Conservation (phyloP, 1,140 invertebrate species). For the Venturia canescens region DNA sequence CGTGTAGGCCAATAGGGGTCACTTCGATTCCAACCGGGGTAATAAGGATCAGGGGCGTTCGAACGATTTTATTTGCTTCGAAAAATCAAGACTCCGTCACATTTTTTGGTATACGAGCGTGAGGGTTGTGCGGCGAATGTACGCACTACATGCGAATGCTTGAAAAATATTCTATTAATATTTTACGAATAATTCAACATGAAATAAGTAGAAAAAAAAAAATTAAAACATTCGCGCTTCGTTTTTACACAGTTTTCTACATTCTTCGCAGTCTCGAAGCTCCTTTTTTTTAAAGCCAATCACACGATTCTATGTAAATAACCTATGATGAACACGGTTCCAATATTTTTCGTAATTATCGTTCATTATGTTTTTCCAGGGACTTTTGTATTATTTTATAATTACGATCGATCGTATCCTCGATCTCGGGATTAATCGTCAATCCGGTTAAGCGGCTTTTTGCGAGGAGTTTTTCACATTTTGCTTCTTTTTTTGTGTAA, state of each 20-base stretch:
- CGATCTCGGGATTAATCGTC: slow-evolving; percentile 28
- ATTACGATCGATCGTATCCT: background rate
- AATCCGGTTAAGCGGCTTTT: slow-evolving; percentile 3
- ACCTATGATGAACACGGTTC: slow-evolving; percentile 10
- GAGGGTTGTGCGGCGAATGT: background rate
- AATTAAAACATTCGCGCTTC: background rate
- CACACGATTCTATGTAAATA: background rate
- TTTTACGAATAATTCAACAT: background rate
- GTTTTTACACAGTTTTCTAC: background rate
- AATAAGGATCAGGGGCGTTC: background rate
- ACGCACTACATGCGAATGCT: background rate
- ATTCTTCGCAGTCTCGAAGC: background rate
- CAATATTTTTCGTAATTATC: background rate
- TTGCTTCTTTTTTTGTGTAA: background rate
- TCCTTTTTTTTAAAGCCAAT: too few relatives aligned
- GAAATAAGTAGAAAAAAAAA: background rate
- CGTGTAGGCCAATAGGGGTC: too few relatives aligned
- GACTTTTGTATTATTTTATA: background rate
- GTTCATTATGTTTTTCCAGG: too few relatives aligned
- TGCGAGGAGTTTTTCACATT: background rate
- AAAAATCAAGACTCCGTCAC: too few relatives aligned
- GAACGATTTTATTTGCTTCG: too few relatives aligned
- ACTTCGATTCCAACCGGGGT: too few relatives aligned
- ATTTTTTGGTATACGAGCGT: background rate
- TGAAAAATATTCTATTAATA: slow-evolving; percentile 9